Conservation (phyloP, 2,888 invertebrate species). For the Dexiosoma caninum region DNA sequence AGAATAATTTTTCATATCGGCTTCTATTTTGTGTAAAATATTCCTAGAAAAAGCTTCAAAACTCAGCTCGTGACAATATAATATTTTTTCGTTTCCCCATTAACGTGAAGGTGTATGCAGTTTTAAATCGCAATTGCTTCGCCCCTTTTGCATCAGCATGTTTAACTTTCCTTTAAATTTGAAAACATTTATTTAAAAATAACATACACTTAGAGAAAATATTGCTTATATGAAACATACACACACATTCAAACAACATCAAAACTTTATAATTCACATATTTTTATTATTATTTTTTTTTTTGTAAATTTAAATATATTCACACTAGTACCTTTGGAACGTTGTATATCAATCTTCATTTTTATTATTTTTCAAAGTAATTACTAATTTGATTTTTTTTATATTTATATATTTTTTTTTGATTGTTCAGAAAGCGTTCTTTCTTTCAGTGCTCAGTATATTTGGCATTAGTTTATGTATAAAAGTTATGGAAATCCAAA, state of each 20-base stretch:
- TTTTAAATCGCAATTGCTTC: not conserved
- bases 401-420: constrained; percentile 2
- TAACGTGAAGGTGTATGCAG: too few species aligned
- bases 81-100: too few species aligned
- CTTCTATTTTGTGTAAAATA: too few species aligned
- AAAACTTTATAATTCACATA: constrained; percentile 37
- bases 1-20: too few species aligned
- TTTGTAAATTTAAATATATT: constrained; percentile 46
- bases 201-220: constrained; percentile 40
- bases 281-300: too few species aligned
- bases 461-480: constrained; percentile 66
- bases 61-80: too few species aligned
- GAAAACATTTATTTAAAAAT: constrained; percentile 33
- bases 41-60: too few species aligned
- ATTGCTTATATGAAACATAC: constrained; percentile 31
- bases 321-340: constrained; percentile 55
- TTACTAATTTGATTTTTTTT: constrained; percentile 54
- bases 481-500: constrained; percentile 77
- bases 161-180: not conserved
- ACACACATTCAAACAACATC: constrained; percentile 59
- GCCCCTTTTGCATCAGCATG: not conserved
- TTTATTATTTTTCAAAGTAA: not conserved
- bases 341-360: constrained; percentile 39
- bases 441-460: constrained; percentile 11
- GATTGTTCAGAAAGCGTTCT: constrained; percentile 32